Base-by-base conservation (phyloP, 2,888 invertebrate species). In the Deroplatys truncata region DNA sequence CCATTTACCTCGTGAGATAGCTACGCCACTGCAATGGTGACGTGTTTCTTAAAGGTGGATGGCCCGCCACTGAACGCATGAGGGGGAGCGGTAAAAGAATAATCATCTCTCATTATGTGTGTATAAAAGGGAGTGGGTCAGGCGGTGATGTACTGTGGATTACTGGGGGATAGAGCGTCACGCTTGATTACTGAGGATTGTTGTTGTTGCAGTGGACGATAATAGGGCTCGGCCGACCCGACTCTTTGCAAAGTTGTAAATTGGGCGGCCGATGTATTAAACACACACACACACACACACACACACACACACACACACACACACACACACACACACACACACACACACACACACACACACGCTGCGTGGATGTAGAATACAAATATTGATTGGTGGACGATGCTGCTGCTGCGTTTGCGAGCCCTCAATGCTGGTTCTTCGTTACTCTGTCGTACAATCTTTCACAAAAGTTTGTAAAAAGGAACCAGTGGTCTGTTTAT, bases 61-160 rank as follows among this genome's bases (percentile, higher is more conserved):
- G 56, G 16, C 20, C 56, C 56, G 56, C 56, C 56, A 72, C 56
- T 72, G 56, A 72, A 72, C 7, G 56, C 56, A 29, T 2, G 28
- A 15, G 85, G 85, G 28, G 49, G 85, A 56, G 85, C 28, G 43
- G 83, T 87, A 87, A 87, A 87, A 87, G 87, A 83, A 87, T 87
- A 87, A 87, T 87, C 87, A 87, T 83, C 87, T 87, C 87, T 87
- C 87, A 87, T 87, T 87, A 87, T 87, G 87, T 87, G 87, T 87
- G 87, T 87, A 87, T 87, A 83, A 87, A 87, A 87, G 87, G 82
- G 35, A 28, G 29, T n/a, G 35, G 88, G 72, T 10, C 43, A 28
- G 85, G 82, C 49, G 56, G 16, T 85, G 85, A 85, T 56, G 85
- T 35, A 56, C 16, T 85, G 85, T 29, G 82, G 72, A 86, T 86